Percentiles rank a stretch among this genome's conserved stretches.
phyloP scores from a whole-genome alignment of 2,888 invertebrate genomes.

The Campoplex nolae region DNA sequence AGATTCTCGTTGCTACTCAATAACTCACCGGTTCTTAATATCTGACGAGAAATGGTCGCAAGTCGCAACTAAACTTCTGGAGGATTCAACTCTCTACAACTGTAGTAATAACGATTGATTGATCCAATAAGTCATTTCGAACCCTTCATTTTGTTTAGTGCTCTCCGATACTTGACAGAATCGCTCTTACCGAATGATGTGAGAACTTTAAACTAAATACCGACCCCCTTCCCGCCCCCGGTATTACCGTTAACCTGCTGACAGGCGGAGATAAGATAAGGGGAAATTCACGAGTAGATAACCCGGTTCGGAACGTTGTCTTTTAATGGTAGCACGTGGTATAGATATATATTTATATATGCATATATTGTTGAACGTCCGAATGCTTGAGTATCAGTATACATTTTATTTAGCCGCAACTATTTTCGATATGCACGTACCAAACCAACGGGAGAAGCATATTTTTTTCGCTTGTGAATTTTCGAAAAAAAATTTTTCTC shows the following conservation, averaged over 20 bases:
- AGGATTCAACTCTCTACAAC: no score
- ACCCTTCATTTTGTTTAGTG: not conserved
- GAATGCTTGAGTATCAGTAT: constrained; percentile 6
- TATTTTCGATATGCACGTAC: not conserved
- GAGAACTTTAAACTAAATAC: constrained; percentile 32
- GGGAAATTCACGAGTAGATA: constrained; percentile 45
- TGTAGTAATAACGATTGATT: no score
- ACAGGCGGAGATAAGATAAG: constrained; percentile 58
- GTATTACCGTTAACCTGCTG: constrained; percentile 46
- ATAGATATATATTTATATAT: not conserved
- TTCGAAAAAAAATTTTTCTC: no score
- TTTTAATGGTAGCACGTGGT: not conserved
- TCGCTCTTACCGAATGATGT: not conserved
- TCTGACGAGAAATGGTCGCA: no score
- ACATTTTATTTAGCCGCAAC: constrained; percentile 11
- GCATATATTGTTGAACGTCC: not conserved
- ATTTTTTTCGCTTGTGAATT: no score
- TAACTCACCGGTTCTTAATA: no score
- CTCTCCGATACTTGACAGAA: not conserved
- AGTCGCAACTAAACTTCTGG: no score
- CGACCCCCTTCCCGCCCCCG: not conserved
- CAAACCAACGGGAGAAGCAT: no score
- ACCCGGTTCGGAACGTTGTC: constrained; percentile 44
- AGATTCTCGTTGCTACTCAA: no score
- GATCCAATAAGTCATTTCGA: no score